Percentiles rank a stretch among this genome's conserved stretches.
These are phyloP conservation scores for Tetramorium parvispinum DNA, from an alignment of 1,140 invertebrate species.

Conservation along the genomic window DNA sequence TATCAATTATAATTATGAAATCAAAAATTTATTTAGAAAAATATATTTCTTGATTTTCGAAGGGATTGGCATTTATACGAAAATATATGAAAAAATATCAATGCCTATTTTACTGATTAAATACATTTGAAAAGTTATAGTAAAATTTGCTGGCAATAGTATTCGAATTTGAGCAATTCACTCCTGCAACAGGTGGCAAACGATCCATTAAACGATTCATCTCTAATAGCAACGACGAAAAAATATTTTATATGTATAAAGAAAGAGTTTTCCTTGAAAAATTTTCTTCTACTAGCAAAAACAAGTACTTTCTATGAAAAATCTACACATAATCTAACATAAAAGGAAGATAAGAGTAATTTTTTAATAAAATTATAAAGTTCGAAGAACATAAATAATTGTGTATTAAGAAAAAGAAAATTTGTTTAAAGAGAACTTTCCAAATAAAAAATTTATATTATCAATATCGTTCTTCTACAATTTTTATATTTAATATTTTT, in stretches of 20 bases:
- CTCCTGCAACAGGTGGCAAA: slow-evolving; percentile 48
- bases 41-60: neutral
- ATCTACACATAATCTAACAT: neutral
- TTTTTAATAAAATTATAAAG: neutral
- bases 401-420: neutral
- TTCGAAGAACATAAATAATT: neutral
- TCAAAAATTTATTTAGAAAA: no score
- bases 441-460: neutral
- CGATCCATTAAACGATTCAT: slow-evolving; percentile 37
- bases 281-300: neutral
- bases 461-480: neutral
- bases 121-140: neutral
- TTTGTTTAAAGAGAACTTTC: neutral
- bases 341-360: neutral
- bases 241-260: slow-evolving; percentile 23
- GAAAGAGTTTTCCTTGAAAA: neutral
- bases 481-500: neutral
- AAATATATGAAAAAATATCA: neutral
- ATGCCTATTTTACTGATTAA: neutral
- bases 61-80: neutral
- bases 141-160: slow-evolving; percentile 16
- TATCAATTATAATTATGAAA: no score
- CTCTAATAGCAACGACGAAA: neutral
- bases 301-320: neutral
- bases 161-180: slow-evolving; percentile 19